A percentile compares a stretch with the other conserved stretches of the same genome.
phyloP scores from a whole-genome alignment of 2,888 invertebrate species.

The Furcula furcula region DNA sequence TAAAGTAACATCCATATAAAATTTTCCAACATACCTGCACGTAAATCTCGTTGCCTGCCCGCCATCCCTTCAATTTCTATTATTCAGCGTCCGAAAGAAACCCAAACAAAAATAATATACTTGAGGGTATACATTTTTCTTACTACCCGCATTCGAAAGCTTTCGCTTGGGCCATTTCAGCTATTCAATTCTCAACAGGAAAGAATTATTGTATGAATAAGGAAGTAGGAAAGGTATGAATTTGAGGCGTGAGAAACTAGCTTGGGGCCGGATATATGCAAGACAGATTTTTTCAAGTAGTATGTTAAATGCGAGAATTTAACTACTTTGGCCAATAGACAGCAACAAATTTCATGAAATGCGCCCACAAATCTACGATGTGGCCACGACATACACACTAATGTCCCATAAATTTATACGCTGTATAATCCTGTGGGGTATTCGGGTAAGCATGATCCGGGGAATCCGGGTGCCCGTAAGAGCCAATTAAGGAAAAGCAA shows the following conservation, averaged over 20 bases:
- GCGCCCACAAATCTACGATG: no score
- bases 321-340: no score
- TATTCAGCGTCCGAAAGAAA: constrained; percentile 35
- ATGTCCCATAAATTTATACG: no score
- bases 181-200: constrained; percentile 15
- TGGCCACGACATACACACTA: no score
- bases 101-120: constrained; percentile 18
- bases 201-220: constrained; percentile 15
- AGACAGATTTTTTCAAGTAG: background rate
- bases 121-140: constrained; percentile 1
- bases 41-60: constrained; percentile 9
- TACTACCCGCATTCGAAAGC: no score
- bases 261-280: background rate
- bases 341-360: no score
- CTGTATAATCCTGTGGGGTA: no score
- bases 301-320: no score
- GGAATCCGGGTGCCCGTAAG: no score
- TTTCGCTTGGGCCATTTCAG: constrained; percentile 7
- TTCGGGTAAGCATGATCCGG: no score
- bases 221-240: constrained; percentile 7
- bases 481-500: no score
- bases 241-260: background rate
- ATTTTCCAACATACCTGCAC: background rate
- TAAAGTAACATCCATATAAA: constrained; percentile 1
- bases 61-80: constrained; percentile 33